A percentile compares a stretch with the other conserved stretches of the same genome.
phyloP scores from a whole-genome alignment of 1,140 invertebrate species.

The Drosophila punjabiensis region DNA sequence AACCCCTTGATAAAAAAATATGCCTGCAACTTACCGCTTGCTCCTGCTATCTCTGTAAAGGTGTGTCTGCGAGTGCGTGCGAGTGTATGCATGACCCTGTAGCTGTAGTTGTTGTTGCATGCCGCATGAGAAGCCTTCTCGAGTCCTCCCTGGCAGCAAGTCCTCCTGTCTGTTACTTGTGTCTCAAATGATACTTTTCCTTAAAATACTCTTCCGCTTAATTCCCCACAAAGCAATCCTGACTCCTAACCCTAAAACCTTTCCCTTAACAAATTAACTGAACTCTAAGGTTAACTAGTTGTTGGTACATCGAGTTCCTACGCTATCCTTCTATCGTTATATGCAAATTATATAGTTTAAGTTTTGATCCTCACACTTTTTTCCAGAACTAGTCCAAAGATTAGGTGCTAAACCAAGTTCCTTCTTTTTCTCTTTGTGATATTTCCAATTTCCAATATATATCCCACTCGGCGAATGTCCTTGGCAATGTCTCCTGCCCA shows the following conservation, averaged over 20 bases:
- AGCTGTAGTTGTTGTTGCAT: conserved; percentile 25
- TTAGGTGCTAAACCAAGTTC: background rate
- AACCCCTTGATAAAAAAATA: background rate
- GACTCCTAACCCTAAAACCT: too few relatives aligned
- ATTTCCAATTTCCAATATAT: background rate
- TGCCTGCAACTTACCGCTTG: conserved; percentile 4
- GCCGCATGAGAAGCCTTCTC: conserved; percentile 33
- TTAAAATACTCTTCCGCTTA: background rate
- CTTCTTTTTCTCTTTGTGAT: background rate
- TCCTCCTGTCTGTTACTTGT: background rate
- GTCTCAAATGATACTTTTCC: background rate
- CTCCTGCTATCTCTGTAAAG: conserved; percentile 13
- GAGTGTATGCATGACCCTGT: conserved; percentile 33
- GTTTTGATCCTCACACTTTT: background rate
- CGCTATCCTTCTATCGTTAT: background rate
- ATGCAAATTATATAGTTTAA: background rate
- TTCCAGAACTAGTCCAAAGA: background rate
- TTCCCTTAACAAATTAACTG: background rate
- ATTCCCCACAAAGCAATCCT: background rate
- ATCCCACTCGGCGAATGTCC: background rate
- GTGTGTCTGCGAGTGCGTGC: conserved; percentile 22
- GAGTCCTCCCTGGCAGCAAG: conserved; percentile 8
- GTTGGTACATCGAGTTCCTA: background rate
- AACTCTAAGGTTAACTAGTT: background rate
- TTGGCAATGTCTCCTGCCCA: background rate